A percentile compares a stretch with the other conserved stretches of the same genome.
Conservation (phyloP, 1,140 invertebrate genomes). For the Camponotus floridanus region DNA sequence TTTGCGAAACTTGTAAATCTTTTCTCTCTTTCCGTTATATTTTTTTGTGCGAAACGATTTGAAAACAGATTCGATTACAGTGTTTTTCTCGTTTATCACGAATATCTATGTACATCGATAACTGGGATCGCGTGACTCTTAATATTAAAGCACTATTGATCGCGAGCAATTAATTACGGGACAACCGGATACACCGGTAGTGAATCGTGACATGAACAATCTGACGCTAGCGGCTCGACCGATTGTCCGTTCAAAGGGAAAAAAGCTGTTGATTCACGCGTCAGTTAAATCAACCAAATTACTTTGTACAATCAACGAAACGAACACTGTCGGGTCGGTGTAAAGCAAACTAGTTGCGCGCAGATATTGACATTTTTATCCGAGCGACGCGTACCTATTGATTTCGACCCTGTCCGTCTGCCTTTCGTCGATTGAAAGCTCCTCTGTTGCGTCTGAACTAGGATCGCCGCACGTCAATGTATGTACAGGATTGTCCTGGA, state of each 20-base stretch:
- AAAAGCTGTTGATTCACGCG: slow-evolving; percentile 74
- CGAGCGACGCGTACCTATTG: slow-evolving; percentile 67
- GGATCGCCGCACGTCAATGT: slow-evolving; percentile 54
- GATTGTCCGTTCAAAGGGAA: slow-evolving; percentile 67
- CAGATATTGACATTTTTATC: slow-evolving; percentile 77
- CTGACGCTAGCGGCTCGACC: slow-evolving; percentile 62
- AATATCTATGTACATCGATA: slow-evolving; percentile 34
- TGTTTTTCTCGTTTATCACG: slow-evolving; percentile 56
- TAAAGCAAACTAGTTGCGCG: slow-evolving; percentile 73
- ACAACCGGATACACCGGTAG: slow-evolving; percentile 52
- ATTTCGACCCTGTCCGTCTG: slow-evolving; percentile 68
- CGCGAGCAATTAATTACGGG: slow-evolving; percentile 74
- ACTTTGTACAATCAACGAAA: slow-evolving; percentile 76
- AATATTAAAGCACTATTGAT: slow-evolving; percentile 76
- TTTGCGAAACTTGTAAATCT: slow-evolving; percentile 38
- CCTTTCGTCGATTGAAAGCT: slow-evolving; percentile 57
- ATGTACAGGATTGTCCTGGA: slow-evolving; percentile 27
- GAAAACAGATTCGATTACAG: slow-evolving; percentile 32
- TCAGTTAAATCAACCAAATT: slow-evolving; percentile 76
- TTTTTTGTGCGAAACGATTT: slow-evolving; percentile 13
- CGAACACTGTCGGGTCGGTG: slow-evolving; percentile 56
- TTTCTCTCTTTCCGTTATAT: not conserved
- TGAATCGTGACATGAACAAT: slow-evolving; percentile 70
- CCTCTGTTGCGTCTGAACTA: slow-evolving; percentile 30
- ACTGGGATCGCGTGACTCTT: slow-evolving; percentile 68